Conservation (phyloP, 1,140 invertebrate species). For the Holcopasites calliopsidis region DNA sequence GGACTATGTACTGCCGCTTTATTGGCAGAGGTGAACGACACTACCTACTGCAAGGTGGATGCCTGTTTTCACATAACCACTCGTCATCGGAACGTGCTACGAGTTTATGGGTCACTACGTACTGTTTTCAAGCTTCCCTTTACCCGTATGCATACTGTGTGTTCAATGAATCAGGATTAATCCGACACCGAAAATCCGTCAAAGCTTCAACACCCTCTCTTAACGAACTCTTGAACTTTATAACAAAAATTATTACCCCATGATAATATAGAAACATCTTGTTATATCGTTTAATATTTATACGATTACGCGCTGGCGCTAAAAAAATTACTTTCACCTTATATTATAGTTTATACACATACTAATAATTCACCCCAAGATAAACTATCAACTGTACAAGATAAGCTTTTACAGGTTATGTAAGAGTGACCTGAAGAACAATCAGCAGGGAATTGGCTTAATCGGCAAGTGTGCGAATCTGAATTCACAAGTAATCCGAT, state of each 20-base stretch:
- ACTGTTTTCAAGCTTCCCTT: slow-evolving; percentile 38
- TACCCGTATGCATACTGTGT: slow-evolving; percentile 10
- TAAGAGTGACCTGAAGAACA: slow-evolving; percentile 18
- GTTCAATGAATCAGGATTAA: background rate
- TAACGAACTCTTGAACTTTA: background rate
- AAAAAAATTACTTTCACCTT: background rate
- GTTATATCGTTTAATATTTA: background rate
- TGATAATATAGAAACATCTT: background rate
- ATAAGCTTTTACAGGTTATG: slow-evolving; percentile 30
- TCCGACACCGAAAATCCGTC: background rate
- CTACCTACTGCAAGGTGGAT: slow-evolving; percentile 54
- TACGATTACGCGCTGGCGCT: too few species aligned
- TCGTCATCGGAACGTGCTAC: slow-evolving; percentile 41
- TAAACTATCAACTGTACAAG: background rate
- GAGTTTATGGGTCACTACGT: slow-evolving; percentile 58
- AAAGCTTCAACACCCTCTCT: background rate
- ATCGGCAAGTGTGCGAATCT: slow-evolving; percentile 16
- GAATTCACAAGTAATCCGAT: slow-evolving; percentile 11
- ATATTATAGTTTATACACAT: background rate
- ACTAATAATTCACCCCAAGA: background rate
- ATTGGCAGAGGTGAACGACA: slow-evolving; percentile 69
- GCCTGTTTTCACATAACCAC: slow-evolving; percentile 53
- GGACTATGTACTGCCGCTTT: slow-evolving; percentile 55
- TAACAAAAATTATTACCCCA: background rate
- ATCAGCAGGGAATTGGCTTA: slow-evolving; percentile 14